These are phyloP conservation scores for Scrobipalpa atriplicella DNA, from an alignment of 2,888 invertebrate genomes.

Conservation along the genomic window DNA sequence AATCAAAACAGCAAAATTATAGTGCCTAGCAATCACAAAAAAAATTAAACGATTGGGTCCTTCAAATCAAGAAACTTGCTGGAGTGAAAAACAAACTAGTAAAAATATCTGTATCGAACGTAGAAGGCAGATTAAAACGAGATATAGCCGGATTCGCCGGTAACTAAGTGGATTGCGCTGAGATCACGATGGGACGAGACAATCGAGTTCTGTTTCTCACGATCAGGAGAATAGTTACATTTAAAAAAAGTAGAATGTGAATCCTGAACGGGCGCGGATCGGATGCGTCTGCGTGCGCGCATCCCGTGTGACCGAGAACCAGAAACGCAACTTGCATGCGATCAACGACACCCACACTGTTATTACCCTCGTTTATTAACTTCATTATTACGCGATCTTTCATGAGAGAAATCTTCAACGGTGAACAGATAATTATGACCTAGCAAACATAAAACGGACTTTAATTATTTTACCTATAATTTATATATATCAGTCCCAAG, in stretches of 20 bases:
- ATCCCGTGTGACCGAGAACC: constrained; percentile 68
- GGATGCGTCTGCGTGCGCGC: constrained; percentile 57
- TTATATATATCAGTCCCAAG: constrained; percentile 5
- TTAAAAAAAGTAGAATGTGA: constrained; percentile 65
- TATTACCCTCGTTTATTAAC: constrained; percentile 35
- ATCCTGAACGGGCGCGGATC: constrained; percentile 53
- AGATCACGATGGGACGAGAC: constrained; percentile 37
- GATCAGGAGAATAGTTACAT: constrained; percentile 60
- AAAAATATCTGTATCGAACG: constrained; percentile 50
- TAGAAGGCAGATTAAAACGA: constrained; percentile 52
- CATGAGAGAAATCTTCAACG: constrained; percentile 13
- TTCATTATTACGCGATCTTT: constrained; percentile 21
- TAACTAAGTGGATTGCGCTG: constrained; percentile 45
- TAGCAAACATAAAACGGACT: neutral
- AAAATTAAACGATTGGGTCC: neutral
- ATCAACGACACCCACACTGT: constrained; percentile 37
- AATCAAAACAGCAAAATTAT: constrained; percentile 3
- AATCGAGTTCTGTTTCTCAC: constrained; percentile 73
- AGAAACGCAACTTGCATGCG: constrained; percentile 44
- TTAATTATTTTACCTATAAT: constrained; percentile 14
- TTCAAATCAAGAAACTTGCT: neutral
- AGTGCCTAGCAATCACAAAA: neutral
- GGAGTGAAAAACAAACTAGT: neutral
- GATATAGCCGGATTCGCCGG: constrained; percentile 43
- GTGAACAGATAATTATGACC: constrained; percentile 11